Evolutionary conservation across 2,113 vertebrate genomes (phyloP).

Genomic region (Lepisosteus oculatus): DNA sequence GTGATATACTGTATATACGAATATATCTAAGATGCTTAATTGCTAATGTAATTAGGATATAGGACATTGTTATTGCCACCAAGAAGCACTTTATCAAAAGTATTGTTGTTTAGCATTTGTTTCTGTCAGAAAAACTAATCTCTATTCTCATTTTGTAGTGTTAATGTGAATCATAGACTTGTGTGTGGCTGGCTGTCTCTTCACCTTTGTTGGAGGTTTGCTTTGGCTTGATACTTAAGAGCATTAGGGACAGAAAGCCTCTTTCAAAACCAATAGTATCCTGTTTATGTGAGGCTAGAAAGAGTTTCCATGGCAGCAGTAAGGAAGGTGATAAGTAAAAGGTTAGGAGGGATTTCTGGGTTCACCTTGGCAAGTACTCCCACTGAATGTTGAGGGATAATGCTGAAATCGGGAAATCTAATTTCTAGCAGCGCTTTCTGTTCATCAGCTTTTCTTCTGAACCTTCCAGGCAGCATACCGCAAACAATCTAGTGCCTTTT

Average conservation of each 20-base stretch:
- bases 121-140: too few relatives aligned
- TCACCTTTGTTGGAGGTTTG: slow-evolving; percentile 3
- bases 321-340: slow-evolving; percentile 24
- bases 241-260: slow-evolving; percentile 23
- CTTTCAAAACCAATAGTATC: slow-evolving; percentile 5
- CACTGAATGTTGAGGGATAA: slow-evolving; percentile 14
- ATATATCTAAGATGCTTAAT: too few relatives aligned
- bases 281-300: slow-evolving; percentile 8
- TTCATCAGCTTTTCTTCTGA: slow-evolving; percentile 18
- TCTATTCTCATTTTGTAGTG: too few relatives aligned
- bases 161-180: neutral
- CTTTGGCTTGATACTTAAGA: slow-evolving; percentile 22
- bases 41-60: too few relatives aligned
- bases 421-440: slow-evolving; percentile 13
- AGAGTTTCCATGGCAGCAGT: slow-evolving; percentile 35
- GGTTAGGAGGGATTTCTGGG: slow-evolving; percentile 22
- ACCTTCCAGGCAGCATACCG: slow-evolving; percentile 24
- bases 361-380: slow-evolving; percentile 25
- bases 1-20: too few relatives aligned
- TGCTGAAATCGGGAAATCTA: slow-evolving; percentile 16
- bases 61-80: too few relatives aligned
- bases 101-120: too few relatives aligned
- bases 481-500: slow-evolving; percentile 27
- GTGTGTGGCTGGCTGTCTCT: neutral
- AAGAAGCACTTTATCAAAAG: too few relatives aligned